phyloP scores from a whole-genome alignment of 2,797 vertebrate genomes.

The Falco berigora region DNA sequence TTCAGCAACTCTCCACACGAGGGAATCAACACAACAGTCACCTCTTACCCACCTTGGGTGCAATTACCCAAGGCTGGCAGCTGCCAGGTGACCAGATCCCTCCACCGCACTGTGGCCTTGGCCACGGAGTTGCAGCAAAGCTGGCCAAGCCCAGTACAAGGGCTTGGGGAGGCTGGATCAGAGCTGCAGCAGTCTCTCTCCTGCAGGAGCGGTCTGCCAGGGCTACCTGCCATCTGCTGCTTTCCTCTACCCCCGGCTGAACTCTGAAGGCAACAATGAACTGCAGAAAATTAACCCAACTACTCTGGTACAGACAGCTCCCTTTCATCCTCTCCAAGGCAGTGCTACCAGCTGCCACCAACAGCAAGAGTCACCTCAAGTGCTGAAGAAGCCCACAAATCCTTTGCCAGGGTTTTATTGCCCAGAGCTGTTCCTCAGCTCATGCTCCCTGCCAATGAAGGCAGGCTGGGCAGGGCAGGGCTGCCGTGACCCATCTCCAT shows the following conservation, averaged over 20 bases:
- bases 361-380: background rate
- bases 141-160: rapidly evolving
- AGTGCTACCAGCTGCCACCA: background rate
- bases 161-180: background rate
- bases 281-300: background rate
- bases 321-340: background rate
- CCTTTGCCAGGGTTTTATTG: background rate
- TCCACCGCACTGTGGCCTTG: background rate
- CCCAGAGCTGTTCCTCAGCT: background rate
- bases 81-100: background rate
- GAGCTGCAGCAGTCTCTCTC: background rate
- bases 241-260: background rate
- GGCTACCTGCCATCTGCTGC: rapidly evolving
- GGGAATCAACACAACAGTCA: background rate
- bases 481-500: background rate
- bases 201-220: background rate
- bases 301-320: background rate
- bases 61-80: background rate
- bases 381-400: background rate
- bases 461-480: background rate
- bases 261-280: background rate
- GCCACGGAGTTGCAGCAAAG: background rate
- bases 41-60: background rate
- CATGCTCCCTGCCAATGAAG: background rate
- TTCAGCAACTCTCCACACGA: background rate